These are phyloP conservation scores for Mnemiopsis leidyi DNA, from an alignment of 37 sponge, comb jelly and placozoan genomes.

Conservation along the genomic window DNA sequence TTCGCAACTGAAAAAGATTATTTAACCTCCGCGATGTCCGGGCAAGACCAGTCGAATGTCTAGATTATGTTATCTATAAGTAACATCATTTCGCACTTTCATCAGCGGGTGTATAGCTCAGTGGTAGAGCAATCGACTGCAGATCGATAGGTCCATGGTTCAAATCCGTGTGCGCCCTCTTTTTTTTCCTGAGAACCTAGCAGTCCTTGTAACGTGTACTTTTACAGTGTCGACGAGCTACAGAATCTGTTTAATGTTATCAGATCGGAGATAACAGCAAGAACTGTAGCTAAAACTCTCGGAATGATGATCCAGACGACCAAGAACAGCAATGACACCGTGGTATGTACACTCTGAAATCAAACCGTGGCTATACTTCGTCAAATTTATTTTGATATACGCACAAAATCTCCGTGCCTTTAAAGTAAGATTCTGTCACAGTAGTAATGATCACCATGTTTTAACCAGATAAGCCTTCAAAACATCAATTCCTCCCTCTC, in stretches of 20 bases:
- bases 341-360: no score
- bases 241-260: conserved; percentile 81
- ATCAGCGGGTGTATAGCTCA: conserved; percentile 94
- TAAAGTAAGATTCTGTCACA: no score
- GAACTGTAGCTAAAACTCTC: conserved; percentile 79
- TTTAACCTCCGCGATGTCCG: no score
- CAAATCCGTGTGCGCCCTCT: conserved; percentile 95
- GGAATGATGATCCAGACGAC: conserved; percentile 68
- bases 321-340: not conserved
- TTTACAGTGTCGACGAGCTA: conserved; percentile 69
- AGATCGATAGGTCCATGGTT: conserved; percentile 99
- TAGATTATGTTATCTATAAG: no score
- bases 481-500: conserved; percentile 60
- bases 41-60: no score
- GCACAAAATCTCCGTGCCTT: no score
- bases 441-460: not conserved
- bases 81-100: no score
- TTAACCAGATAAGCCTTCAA: conserved; percentile 59
- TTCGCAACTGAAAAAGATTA: not conserved
- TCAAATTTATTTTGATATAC: no score
- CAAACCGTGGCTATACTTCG: no score
- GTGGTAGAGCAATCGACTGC: conserved; percentile 99
- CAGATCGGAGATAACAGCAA: conserved; percentile 70
- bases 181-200: conserved; percentile 47
- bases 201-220: not conserved